Base-by-base conservation (phyloP, 2,113 vertebrate species). In the Physeter macrocephalus region DNA sequence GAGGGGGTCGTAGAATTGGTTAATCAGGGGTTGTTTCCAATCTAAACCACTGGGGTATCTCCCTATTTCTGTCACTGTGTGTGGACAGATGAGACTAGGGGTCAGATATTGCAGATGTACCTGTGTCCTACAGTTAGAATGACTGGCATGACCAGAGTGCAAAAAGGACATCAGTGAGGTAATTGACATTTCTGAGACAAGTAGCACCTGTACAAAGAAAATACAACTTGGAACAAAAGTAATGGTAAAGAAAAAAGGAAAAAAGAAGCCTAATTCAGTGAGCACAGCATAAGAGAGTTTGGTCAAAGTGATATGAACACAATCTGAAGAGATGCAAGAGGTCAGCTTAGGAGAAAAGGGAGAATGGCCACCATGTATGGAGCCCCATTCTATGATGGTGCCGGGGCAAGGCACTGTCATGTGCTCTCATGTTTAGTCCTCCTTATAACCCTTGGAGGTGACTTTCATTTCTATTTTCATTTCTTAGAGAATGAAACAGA, bases 381-480 rank as follows among this genome's bases (percentile, higher is more conserved):
- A 87, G 31, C 11, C 41, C 7, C 23, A 0, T 20, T 36, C 21
- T 8, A 0, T 13, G 36, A 15, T 6, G 36, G 27, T 52, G 41
- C 64, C 43, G 67, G 6, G 18, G n/a, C 21, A 46, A 43, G 43
- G n/a, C 21, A 57, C 62, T 75, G 81, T 41, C 49, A 31, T 23
- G 8, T 12, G 20, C 77, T 67, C 46, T 71, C n/a, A 4, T 31
- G 61, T 25, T 88, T 52, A 13, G 20, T 29, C 14, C 46, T 84
- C 34, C 36, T 64, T 67, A 14, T 20, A 83, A 66, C 29, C 23
- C 61, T 39, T 3, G 27, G 72, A 78, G 59, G 46, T 67, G 29
- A 29, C 25, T 82, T 75, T 80, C 69, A 81, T 88, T 96, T 95
- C 81, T 84, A 93, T 97, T 95, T 96, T 75, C 36, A 52, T 43